These are phyloP conservation scores for Diceros bicornis DNA, from an alignment of 2,797 vertebrate species.

Conservation along the genomic window DNA sequence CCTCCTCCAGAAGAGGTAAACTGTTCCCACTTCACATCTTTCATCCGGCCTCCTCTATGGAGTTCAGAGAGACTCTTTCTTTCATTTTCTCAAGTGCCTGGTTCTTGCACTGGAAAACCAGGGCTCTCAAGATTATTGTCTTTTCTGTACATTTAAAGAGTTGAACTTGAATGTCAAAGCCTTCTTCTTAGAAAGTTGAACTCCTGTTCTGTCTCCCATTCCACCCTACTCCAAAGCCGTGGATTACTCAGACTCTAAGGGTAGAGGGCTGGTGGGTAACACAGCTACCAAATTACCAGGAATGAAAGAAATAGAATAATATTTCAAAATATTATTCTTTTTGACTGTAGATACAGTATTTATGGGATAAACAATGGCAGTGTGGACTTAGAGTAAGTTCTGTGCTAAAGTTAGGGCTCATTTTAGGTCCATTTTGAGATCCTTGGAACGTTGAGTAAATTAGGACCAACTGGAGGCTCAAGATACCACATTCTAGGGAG, in stretches of 20 bases:
- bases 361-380: not conserved
- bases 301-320: not conserved
- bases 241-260: not conserved
- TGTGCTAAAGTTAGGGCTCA: not conserved
- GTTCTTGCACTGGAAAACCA: not conserved
- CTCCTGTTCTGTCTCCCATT: not conserved
- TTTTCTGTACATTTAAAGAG: slow-evolving; percentile 59
- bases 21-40: no score
- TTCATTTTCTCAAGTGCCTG: slow-evolving; percentile 22
- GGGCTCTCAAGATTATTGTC: not conserved
- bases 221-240: not conserved
- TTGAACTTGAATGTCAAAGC: slow-evolving; percentile 59
- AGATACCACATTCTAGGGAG: not conserved
- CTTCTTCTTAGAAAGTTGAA: slow-evolving; percentile 20
- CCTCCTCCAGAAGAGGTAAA: not conserved
- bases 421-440: not conserved
- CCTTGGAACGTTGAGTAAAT: not conserved
- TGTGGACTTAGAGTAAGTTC: not conserved
- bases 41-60: not conserved
- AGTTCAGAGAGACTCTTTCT: not conserved
- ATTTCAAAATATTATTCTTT: not conserved
- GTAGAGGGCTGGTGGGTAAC: not conserved
- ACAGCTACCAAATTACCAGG: not conserved
- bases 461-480: not conserved
- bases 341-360: not conserved